A percentile compares a stretch with the other conserved stretches of the same genome.
Evolutionary conservation across 2,113 vertebrate species (phyloP).

Genomic region (Polypterus senegalus): DNA sequence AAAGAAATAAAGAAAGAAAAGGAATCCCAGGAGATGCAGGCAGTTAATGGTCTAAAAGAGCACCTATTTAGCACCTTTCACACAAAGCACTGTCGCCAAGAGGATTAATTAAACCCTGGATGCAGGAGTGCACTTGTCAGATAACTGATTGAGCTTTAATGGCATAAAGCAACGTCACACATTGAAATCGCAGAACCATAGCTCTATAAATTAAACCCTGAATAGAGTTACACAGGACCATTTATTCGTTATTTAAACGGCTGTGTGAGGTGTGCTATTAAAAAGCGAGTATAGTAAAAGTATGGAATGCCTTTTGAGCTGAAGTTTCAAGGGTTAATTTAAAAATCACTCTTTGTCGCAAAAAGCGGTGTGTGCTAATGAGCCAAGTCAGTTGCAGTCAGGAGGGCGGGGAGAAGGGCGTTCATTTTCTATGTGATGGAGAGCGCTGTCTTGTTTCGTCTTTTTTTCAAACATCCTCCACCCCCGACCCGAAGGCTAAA

Average conservation of each 20-base stretch:
- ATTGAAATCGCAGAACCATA: too few relatives aligned
- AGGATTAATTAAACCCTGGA: slow-evolving; percentile 25
- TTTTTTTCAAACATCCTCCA: too few relatives aligned
- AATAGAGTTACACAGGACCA: too few relatives aligned
- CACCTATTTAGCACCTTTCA: slow-evolving; percentile 23
- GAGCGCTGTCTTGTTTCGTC: background rate
- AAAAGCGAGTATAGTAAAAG: too few relatives aligned
- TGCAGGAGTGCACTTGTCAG: slow-evolving; percentile 20
- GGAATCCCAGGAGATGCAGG: background rate
- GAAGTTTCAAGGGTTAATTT: slow-evolving; percentile 4
- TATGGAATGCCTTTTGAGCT: too few relatives aligned
- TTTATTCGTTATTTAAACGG: too few relatives aligned
- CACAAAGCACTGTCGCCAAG: slow-evolving; percentile 14
- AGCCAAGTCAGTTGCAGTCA: slow-evolving; percentile 1
- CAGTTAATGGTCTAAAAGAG: slow-evolving; percentile 26
- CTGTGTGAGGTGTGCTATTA: too few relatives aligned
- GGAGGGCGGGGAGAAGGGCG: slow-evolving; percentile 1
- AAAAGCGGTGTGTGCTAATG: slow-evolving; percentile 10
- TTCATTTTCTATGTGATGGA: slow-evolving; percentile 4
- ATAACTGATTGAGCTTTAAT: slow-evolving; percentile 23
- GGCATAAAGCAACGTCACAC: slow-evolving; percentile 24
- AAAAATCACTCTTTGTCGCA: slow-evolving; percentile 4
- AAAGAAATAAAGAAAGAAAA: too few relatives aligned
- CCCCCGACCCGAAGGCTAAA: too few relatives aligned
- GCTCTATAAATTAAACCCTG: too few relatives aligned